Evolutionary conservation across 2,113 vertebrate species (phyloP).

Genomic region (Lethenteron reissneri): DNA sequence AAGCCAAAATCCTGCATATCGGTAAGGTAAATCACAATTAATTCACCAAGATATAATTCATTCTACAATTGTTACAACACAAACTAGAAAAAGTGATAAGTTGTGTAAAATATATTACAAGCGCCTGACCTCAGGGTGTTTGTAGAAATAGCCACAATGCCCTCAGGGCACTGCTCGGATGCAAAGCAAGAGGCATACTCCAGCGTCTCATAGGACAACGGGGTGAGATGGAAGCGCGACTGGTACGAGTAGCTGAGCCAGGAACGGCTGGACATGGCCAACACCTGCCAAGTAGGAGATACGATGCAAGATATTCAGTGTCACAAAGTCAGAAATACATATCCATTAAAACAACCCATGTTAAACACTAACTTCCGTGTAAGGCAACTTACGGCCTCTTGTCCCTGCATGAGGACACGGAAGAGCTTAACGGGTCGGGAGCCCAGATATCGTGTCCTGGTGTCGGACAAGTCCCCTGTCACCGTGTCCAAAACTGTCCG

Average conservation of each 20-base stretch:
- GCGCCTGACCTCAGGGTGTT: constrained; percentile 63
- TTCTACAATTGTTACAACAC: no score
- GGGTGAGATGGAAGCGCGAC: constrained; percentile 83
- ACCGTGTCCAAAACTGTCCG: constrained; percentile 83
- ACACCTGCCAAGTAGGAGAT: constrained; percentile 29
- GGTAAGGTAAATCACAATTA: neutral
- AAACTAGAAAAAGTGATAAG: no score
- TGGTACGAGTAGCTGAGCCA: constrained; percentile 98
- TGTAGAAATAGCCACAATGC: constrained; percentile 94
- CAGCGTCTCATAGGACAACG: constrained; percentile 73
- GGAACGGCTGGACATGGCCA: constrained; percentile 95
- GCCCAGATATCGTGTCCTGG: constrained; percentile 74
- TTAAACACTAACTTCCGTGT: neutral
- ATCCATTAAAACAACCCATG: neutral
- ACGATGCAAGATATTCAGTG: neutral
- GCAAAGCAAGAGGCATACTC: constrained; percentile 93
- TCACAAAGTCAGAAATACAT: neutral
- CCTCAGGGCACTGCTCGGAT: constrained; percentile 89
- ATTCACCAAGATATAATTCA: no score
- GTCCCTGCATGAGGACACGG: constrained; percentile 84
- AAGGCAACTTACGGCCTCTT: constrained; percentile 66
- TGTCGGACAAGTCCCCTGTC: constrained; percentile 79
- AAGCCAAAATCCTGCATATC: constrained; percentile 54
- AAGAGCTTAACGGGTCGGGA: constrained; percentile 92
- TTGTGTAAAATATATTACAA: no score